These are phyloP conservation scores for Bombus confusus DNA, from an alignment of 1,140 invertebrate species.

Conservation along the genomic window DNA sequence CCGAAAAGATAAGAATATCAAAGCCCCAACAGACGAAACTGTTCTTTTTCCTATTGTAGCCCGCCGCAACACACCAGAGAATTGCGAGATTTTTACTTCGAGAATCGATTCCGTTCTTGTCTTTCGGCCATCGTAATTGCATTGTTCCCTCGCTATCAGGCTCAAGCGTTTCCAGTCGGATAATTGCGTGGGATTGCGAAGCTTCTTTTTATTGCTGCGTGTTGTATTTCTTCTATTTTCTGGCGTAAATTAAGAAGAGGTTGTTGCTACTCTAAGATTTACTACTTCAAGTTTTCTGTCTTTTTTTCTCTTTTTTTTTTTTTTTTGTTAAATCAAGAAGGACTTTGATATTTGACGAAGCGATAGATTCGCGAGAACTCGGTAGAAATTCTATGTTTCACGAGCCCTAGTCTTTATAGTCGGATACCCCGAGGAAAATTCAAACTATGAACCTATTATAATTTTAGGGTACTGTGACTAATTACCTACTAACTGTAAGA, in stretches of 20 bases:
- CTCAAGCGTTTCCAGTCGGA: not conserved
- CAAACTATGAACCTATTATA: not conserved
- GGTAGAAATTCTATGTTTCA: no score
- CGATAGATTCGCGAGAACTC: no score
- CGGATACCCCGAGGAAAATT: no score
- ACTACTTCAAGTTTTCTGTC: no score
- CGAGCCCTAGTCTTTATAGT: no score
- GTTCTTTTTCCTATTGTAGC: slow-evolving; percentile 35
- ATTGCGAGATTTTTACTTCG: not conserved
- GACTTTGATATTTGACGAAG: no score
- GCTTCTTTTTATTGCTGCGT: not conserved
- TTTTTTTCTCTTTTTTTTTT: no score
- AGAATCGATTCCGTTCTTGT: slow-evolving; percentile 30
- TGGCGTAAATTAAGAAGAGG: no score
- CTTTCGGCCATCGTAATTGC: slow-evolving; percentile 14
- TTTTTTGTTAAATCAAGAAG: no score
- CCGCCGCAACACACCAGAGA: slow-evolving; percentile 24
- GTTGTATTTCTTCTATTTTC: not conserved
- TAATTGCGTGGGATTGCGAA: not conserved
- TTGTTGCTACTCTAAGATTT: no score
- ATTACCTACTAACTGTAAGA: not conserved
- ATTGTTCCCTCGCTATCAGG: slow-evolving; percentile 1
- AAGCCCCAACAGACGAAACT: slow-evolving; percentile 41
- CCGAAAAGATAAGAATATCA: slow-evolving; percentile 60
- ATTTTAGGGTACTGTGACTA: not conserved